phyloP scores from a whole-genome alignment of 92 coral and sea anemone genomes.

The Epizoanthus rinbou region DNA sequence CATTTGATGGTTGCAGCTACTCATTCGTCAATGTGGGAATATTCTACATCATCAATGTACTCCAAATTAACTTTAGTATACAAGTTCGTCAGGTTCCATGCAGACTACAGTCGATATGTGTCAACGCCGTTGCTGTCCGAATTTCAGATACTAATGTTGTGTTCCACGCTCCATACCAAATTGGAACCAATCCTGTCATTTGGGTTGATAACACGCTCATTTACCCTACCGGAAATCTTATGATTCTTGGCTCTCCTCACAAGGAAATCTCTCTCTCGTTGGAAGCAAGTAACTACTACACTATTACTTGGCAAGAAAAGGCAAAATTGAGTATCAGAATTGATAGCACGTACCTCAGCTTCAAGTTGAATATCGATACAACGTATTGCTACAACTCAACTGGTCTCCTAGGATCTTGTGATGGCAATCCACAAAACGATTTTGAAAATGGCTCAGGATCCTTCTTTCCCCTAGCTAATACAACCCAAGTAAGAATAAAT shows the following conservation, averaged over 20 bases:
- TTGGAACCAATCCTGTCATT: conserved; percentile 39
- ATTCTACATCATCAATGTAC: conserved; percentile 33
- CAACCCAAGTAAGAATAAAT: conserved; percentile 56
- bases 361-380: conserved; percentile 39
- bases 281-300: conserved; percentile 39
- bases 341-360: conserved; percentile 46
- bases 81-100: conserved; percentile 75
- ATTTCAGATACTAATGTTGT: conserved; percentile 45
- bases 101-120: conserved; percentile 54
- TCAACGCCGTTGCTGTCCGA: conserved; percentile 58
- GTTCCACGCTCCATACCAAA: conserved; percentile 59
- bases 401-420: conserved; percentile 65
- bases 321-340: conserved; percentile 46
- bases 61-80: conserved; percentile 24
- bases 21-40: conserved; percentile 51
- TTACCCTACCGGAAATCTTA: conserved; percentile 22
- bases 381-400: conserved; percentile 49
- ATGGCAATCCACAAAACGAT: conserved; percentile 54
- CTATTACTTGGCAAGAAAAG: conserved; percentile 41
- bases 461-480: conserved; percentile 32
- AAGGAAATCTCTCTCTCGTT: conserved; percentile 33
- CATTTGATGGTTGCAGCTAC: conserved; percentile 67
- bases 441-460: conserved; percentile 25
- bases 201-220: conserved; percentile 44
- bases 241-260: conserved; percentile 39